Evolutionary conservation across 2,797 vertebrate genomes (phyloP), one percentile per base, ranked within the genome.

Genomic region (Poliocrania exsul): DNA sequence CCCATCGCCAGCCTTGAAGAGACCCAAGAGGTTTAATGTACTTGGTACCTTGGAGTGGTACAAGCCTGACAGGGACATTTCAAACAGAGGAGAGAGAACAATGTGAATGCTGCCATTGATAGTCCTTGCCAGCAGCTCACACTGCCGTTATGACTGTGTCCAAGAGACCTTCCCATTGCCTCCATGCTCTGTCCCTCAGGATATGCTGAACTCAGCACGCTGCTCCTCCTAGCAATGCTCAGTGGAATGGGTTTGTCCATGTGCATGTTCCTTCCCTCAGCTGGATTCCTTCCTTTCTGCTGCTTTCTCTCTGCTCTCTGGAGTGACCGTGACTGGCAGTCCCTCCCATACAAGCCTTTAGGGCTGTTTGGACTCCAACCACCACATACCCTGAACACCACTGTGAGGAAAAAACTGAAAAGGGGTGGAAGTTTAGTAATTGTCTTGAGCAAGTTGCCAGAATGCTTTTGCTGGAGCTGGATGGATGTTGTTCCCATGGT

Each of bases 361-460:
- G 75, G 73, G 79, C 85, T 88, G n/a, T 83, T 81, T 83, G 89
- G 44, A 77, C 70, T 91, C 88, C 49, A 86, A 66, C 23, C 61
- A 94, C 44, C 44, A 64, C 90, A 92, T 90, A 62, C 29, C 26
- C 81, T 57, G 77, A 81, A 94, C 94, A 92, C 89, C 79, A 51
- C 75, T 62, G 33, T 44, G 19, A 93, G 84, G 73, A 82, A 81
- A 85, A 74, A 75, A 71, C 11, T 1, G 4, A 64, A 67, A 82
- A 67, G 78, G 66, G 89, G 33, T 82, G 33, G 64, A 86, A 91
- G 72, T 66, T 90, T 72, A 86, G 66, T 89, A 90, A 92, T 31
- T 89, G 47, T 66, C 56, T 81, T 81, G n/a, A n/a, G 56, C 26
- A 90, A 91, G 62, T 83, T 94, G 77, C 75, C 82, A 72, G 77